Percentiles rank a stretch among this genome's conserved stretches.
Evolutionary conservation across 1,140 invertebrate genomes (phyloP).

Genomic region (Callitettix versicolor): DNA sequence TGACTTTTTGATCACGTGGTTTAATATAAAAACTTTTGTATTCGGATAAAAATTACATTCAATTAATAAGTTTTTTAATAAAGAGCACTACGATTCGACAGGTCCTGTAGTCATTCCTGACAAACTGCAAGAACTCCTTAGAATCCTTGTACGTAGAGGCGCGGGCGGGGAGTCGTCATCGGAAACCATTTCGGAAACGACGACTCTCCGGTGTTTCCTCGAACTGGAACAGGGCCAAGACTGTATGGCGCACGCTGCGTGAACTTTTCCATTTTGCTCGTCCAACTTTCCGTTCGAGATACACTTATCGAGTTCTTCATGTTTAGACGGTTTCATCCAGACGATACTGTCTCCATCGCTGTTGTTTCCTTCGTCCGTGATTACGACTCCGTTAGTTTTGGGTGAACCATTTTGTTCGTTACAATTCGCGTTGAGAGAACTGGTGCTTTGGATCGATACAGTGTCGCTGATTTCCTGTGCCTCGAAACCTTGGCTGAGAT

Average conservation of each 20-base stretch:
- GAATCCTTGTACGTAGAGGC: neutral
- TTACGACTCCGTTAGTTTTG: conserved; percentile 10
- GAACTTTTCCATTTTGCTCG: neutral
- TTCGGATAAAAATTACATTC: neutral
- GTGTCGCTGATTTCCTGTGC: neutral
- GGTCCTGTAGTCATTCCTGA: neutral
- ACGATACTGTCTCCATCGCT: conserved; percentile 29
- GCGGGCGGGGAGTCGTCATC: conserved; percentile 4
- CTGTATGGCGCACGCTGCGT: neutral
- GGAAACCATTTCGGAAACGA: neutral
- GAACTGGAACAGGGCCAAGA: conserved; percentile 5
- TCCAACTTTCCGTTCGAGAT: neutral
- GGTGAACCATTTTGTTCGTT: neutral
- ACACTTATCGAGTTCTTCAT: neutral
- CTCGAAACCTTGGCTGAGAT: neutral
- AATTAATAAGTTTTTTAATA: neutral
- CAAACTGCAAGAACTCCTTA: conserved; percentile 7
- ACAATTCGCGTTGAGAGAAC: neutral
- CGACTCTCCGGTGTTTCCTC: neutral
- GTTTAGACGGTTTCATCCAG: conserved; percentile 37
- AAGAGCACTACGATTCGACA: neutral
- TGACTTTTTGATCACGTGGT: no score
- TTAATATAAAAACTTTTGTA: no score
- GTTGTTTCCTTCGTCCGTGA: conserved; percentile 23
- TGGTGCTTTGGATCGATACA: neutral